Evolutionary conservation across 2,113 vertebrate species (phyloP), one percentile per base, ranked within the genome.

Genomic region (Agelaius tricolor): DNA sequence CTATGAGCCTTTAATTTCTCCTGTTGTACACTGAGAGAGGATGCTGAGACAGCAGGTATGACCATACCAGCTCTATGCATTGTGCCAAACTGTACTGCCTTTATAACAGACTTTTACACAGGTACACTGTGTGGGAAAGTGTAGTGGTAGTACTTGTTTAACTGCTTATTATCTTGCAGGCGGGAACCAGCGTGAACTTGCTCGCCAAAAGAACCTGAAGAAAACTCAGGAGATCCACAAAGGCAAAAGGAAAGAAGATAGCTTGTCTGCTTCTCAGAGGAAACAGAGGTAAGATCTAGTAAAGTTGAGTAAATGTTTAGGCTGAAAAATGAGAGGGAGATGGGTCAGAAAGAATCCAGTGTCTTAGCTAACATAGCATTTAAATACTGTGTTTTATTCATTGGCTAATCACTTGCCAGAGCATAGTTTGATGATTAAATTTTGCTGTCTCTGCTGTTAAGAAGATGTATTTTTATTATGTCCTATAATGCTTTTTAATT

Each of bases 121-220:
- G 17, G n/a, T 16, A 54, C 63, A 30, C 8, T 22, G 14, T 27
- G 30, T 39, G n/a, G 15, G 17, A 9, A 54, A n/a, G n/a, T n/a
- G n/a, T n/a, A 44, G 6, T 52, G 19, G 13, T 62, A 26, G 15
- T 39, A 59, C 17, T 75, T 95, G 20, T 31, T 47, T 59, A 37
- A 85, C 30, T 46, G 6, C 81, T 0, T 26, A 11, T 58, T 62
- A 14, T 58, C 46, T 90, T 87, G 23, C 93, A 98, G 98, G 98
- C 95, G 98, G 98, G 92, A 98, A 98, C 94, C 98, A 98, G 79
- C 95, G 98, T 94, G 98, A 98, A 90, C 97, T 98, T 93, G 98
- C 98, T 54, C 98, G 98, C 68, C 98, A 98, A 39, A 98, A 98
- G 79, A 98, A 98, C 72, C 96, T 98, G 96, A 98, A 98, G 91